Base-by-base conservation (phyloP, 2,888 invertebrate species). In the Netelia inedita region DNA sequence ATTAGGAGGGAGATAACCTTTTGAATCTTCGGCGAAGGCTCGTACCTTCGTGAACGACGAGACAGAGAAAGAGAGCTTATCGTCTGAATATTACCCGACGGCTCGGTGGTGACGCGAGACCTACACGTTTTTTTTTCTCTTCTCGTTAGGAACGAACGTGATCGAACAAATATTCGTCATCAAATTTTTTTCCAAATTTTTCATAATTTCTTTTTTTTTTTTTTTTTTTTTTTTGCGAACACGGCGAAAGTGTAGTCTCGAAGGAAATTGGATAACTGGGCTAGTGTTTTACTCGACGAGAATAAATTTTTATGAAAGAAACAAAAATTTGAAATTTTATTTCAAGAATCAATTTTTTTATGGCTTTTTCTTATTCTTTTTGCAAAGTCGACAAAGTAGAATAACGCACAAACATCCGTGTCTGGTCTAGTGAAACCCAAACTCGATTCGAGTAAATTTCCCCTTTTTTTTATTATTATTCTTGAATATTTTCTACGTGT, bases 21-120 rank as follows among this genome's bases (percentile, higher is more conserved):
- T 79, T 50, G 83, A 79, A 82, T 79, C 83, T 72, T 76, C 63
- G 76, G 65, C 76, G 35, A 69, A 23, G 35, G 35, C 35, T 53
- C 53, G 14, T 3, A 16, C 53, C 53, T 14, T 16, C 5, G 46
- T 14, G 46, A 46, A 10, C 10, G 46, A 11, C 46, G 46, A 46
- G 46, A 46, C 11, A 46, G 46, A 46, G 2, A 46, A 11, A 46
- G 46, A 46, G 14, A 46, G 46, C 46, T 46, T 46, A 46, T 46
- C 46, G 46, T 46, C 46, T 46, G 14, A 46, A 46, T 46, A 46
- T 46, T 46, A 35, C 35, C 46, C 11, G 46, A 46, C 14, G 14
- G 46, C 46, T 46, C 2, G 14, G 11, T 46, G 2, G 14, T 8
- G 14, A 46, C 3, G 46, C 46, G 46, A 46, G 46, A 14, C 11